A percentile compares a stretch with the other conserved stretches of the same genome.
Evolutionary conservation across 2,888 invertebrate species (phyloP).

Genomic region (Epirrhoe tristata): DNA sequence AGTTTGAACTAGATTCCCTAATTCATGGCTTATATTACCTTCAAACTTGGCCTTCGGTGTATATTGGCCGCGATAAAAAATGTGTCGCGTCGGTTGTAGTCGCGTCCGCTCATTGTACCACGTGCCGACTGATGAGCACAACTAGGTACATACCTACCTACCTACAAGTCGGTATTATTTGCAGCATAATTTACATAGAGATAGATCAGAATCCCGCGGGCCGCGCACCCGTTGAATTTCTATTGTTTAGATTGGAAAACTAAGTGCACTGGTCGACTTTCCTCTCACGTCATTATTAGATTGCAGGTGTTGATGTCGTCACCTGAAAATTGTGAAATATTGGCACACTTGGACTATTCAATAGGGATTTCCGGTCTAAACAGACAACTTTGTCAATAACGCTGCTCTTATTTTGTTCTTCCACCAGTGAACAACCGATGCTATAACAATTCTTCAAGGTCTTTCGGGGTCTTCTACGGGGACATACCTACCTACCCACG

Average conservation of each 20-base stretch:
- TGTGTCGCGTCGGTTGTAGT: slow-evolving; percentile 46
- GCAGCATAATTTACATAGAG: slow-evolving; percentile 84
- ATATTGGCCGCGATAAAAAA: slow-evolving; percentile 54
- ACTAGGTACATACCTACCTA: too few relatives aligned
- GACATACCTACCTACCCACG: background rate
- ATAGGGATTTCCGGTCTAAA: background rate
- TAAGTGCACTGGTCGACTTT: slow-evolving; percentile 80
- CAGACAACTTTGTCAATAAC: too few relatives aligned
- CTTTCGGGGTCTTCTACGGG: background rate
- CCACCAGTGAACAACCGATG: background rate
- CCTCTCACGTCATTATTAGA: slow-evolving; percentile 78
- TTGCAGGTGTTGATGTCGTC: slow-evolving; percentile 55
- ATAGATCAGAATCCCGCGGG: slow-evolving; percentile 81
- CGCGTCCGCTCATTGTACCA: slow-evolving; percentile 45
- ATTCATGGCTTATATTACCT: slow-evolving; percentile 39
- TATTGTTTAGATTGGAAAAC: slow-evolving; percentile 86
- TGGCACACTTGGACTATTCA: slow-evolving; percentile 9
- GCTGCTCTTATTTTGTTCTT: too few relatives aligned
- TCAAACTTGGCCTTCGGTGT: slow-evolving; percentile 46
- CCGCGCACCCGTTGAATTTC: slow-evolving; percentile 83
- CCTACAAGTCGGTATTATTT: slow-evolving; percentile 80
- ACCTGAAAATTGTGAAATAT: slow-evolving; percentile 11
- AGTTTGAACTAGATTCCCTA: slow-evolving; percentile 50
- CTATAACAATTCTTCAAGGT: background rate
- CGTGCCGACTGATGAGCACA: slow-evolving; percentile 74